A percentile compares a stretch with the other conserved stretches of the same genome.
These are phyloP conservation scores for Notodonta ziczac DNA, from an alignment of 2,888 invertebrate genomes.

Conservation along the genomic window DNA sequence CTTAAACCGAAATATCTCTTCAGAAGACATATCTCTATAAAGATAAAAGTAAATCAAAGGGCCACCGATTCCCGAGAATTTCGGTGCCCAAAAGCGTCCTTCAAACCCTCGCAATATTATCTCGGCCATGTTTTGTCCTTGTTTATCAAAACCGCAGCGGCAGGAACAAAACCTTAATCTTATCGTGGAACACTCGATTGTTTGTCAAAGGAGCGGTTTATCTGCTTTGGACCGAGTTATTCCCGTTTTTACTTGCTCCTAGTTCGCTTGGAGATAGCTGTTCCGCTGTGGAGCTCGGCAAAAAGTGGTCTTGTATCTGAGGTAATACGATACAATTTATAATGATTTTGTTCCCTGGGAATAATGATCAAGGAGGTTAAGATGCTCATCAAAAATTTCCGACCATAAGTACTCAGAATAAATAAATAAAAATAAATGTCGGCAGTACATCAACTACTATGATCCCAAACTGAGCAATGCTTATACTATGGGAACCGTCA, in stretches of 20 bases:
- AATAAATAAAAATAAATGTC: too few species aligned
- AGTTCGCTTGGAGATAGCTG: not conserved
- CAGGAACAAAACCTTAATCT: slow-evolving; percentile 35
- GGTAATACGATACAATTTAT: not conserved
- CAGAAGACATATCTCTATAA: too few species aligned
- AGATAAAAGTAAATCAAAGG: too few species aligned
- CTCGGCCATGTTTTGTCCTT: slow-evolving; percentile 30
- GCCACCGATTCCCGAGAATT: not conserved
- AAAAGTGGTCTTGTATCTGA: not conserved
- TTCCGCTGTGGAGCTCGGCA: not conserved
- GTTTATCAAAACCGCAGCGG: slow-evolving; percentile 42
- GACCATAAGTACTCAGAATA: too few species aligned
- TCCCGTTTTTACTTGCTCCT: slow-evolving; percentile 27
- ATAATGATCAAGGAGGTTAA: too few species aligned
- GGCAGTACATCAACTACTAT: too few species aligned
- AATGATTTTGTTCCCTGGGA: too few species aligned
- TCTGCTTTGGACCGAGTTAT: slow-evolving; percentile 23
- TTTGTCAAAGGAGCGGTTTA: slow-evolving; percentile 39
- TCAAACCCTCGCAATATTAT: slow-evolving; percentile 37
- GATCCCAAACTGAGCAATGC: too few species aligned
- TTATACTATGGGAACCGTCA: too few species aligned
- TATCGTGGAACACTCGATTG: slow-evolving; percentile 38
- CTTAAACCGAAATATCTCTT: too few species aligned
- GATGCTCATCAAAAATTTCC: too few species aligned
- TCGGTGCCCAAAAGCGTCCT: slow-evolving; percentile 18